phyloP scores from a whole-genome alignment of 2,797 vertebrate genomes.

The Otolemur crassicaudatus region DNA sequence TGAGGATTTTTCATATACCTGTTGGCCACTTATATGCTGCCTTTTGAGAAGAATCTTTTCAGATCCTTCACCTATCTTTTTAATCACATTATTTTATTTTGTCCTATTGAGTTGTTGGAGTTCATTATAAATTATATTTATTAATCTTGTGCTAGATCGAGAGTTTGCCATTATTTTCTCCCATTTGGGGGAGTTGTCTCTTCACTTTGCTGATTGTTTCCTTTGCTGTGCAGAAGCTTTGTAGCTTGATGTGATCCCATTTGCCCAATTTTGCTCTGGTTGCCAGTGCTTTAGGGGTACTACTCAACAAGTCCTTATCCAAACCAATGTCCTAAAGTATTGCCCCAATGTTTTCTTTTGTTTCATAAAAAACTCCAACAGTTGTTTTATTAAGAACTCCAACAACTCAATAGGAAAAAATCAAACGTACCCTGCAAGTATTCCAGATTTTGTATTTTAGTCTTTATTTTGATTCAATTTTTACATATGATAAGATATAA shows the following conservation, averaged over 20 bases:
- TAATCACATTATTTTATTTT: not conserved
- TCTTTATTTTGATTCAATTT: not conserved
- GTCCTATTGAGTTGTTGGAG: too few relatives aligned
- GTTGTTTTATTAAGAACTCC: too few relatives aligned
- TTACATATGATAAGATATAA: not conserved
- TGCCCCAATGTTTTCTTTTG: not conserved
- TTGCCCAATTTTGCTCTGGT: not conserved
- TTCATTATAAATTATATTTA: not conserved
- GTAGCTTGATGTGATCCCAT: not conserved
- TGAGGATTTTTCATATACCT: not conserved
- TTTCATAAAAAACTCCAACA: not conserved
- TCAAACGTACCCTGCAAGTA: too few relatives aligned
- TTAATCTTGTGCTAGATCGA: not conserved
- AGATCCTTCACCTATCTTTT: not conserved
- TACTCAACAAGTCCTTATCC: not conserved
- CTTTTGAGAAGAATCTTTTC: not conserved
- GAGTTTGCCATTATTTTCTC: not conserved
- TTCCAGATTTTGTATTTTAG: not conserved
- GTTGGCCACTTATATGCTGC: too few relatives aligned
- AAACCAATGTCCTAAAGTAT: not conserved
- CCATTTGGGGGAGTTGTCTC: not conserved
- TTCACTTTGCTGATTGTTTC: not conserved
- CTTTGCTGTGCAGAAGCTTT: not conserved
- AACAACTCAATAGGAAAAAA: too few relatives aligned
- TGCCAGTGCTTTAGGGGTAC: not conserved